Evolutionary conservation across 2,888 invertebrate genomes (phyloP), one percentile per base, ranked within the genome.

Genomic region (Drosophila kuntzei): DNA sequence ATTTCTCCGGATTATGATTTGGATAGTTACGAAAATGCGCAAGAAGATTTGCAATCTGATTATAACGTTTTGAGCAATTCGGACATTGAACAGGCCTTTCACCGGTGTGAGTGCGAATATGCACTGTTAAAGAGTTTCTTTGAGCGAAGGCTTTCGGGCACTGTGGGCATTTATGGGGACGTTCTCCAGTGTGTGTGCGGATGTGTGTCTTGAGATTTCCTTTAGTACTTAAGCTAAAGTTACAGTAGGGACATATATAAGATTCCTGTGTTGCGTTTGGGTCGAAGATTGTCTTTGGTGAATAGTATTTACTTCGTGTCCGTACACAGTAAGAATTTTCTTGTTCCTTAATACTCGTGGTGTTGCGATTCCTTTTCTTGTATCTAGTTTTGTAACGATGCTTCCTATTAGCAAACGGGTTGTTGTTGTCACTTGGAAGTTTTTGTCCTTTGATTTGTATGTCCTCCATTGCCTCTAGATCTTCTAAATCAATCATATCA

Each of bases 101-200:
- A 6, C 46, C 61, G 11, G 67, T 71, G 43, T 67, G 71, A 1
- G 22, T 25, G 11, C 63, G 67, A 2, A n/a, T 59, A 32, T 73
- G 72, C 2, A 59, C 55, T 0, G 9, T 7, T 14, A 64, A 8
- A 3, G 12, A 7, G 0, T 34, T 1, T 3, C 16, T 53, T 16
- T 61, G 65, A 1, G 1, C 0, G 11, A 71, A 74, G 0, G 12
- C 1, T 9, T 54, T 70, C 3, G 37, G 9, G n/a, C 70, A 74
- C 2, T 50, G 12, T 1, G 6, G 7, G 18, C 60, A 74, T 12
- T 49, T 16, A 16, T 7, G 60, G 7, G 60, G 71, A 9, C 66
- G 60, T 4, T 72, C 71, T 0, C 66, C 66, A 1, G 71, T 61
- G 29, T 71, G 71, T 25, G 6, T 61, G 7, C 66, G 66, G 1